phyloP scores from a whole-genome alignment of 2,888 invertebrate species.

The Acleris holmiana region DNA sequence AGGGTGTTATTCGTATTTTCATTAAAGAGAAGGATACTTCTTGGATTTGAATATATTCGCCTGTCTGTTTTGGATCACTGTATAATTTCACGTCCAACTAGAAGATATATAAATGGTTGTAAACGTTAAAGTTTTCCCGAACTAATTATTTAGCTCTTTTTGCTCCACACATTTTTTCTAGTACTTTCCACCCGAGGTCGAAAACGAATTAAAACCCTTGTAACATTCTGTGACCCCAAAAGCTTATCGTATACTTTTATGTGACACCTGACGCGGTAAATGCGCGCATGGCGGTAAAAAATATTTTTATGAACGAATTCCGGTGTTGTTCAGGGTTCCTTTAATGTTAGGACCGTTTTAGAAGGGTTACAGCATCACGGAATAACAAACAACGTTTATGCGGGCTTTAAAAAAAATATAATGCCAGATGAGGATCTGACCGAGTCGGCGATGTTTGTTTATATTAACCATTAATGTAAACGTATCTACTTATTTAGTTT shows the following conservation, averaged over 20 bases:
- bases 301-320: conserved; percentile 31
- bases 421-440: too few species aligned
- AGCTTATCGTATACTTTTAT: conserved; percentile 29
- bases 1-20: too few species aligned
- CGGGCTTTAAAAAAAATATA: too few species aligned
- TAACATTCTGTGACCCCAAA: conserved; percentile 20
- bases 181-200: conserved; percentile 5
- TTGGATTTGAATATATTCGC: background rate
- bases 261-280: conserved; percentile 25
- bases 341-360: background rate
- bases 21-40: too few species aligned
- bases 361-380: background rate
- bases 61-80: too few species aligned
- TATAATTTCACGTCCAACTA: too few species aligned
- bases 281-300: conserved; percentile 22
- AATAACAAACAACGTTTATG: background rate
- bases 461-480: too few species aligned
- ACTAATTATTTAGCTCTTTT: too few species aligned
- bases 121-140: too few species aligned
- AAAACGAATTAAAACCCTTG: conserved; percentile 23
- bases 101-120: too few species aligned
- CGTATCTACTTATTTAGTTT: too few species aligned
- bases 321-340: conserved; percentile 21
- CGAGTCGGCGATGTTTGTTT: too few species aligned
- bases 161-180: background rate